Percentiles rank a stretch among this genome's conserved stretches.
Conservation (phyloP, 2,888 invertebrate species). For the Brachylomia viminalis region DNA sequence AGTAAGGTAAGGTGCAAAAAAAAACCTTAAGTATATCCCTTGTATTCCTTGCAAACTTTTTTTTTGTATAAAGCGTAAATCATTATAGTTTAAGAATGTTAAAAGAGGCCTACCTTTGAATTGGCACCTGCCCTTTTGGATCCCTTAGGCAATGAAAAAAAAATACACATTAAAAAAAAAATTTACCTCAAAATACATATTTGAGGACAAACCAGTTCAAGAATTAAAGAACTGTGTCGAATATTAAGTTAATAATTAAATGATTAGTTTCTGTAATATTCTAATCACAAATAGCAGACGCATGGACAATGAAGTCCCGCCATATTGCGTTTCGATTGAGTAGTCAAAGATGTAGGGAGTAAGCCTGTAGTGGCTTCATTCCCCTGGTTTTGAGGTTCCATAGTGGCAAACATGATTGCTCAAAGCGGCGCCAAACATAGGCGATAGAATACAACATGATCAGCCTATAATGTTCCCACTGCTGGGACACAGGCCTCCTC, state of each 20-base stretch:
- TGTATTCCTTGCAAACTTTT: neutral
- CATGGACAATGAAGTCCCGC: neutral
- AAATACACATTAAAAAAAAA: constrained; percentile 43
- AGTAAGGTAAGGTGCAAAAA: too few species aligned
- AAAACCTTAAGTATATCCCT: too few species aligned
- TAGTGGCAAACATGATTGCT: neutral
- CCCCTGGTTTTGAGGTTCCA: neutral
- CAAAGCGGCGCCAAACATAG: neutral
- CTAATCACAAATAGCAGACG: too few species aligned
- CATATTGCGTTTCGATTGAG: too few species aligned
- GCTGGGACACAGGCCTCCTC: too few species aligned
- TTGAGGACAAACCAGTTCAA: neutral
- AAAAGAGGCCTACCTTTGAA: constrained; percentile 54
- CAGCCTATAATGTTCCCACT: too few species aligned
- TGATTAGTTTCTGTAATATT: neutral
- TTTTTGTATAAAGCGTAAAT: neutral
- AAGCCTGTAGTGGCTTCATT: neutral
- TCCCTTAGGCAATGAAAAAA: constrained; percentile 55
- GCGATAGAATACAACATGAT: neutral
- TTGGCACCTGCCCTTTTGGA: constrained; percentile 54
- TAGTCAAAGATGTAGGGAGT: neutral
- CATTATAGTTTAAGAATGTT: constrained; percentile 10
- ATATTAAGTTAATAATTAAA: neutral
- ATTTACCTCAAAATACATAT: neutral
- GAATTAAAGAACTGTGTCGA: neutral